Percentiles rank a stretch among this genome's conserved stretches.
These are phyloP conservation scores for Lacanobia oleracea DNA, from an alignment of 2,888 invertebrate species.

Conservation along the genomic window DNA sequence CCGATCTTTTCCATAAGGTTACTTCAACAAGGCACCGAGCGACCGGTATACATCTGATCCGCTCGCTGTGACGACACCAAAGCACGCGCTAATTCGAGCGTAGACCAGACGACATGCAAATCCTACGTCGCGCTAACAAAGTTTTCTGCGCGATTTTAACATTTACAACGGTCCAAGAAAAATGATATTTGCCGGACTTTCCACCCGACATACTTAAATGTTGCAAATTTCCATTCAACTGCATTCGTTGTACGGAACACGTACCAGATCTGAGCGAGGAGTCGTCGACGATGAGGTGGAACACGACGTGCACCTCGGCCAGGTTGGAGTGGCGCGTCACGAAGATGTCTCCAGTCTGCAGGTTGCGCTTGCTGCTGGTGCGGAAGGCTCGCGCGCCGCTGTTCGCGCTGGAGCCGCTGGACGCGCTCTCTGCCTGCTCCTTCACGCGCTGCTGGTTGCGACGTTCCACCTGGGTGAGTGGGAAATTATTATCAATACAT, in stretches of 20 bases:
- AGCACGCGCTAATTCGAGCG: no score
- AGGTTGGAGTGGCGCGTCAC: conserved; percentile 98
- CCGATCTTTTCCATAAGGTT: no score
- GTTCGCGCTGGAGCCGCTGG: conserved; percentile 83
- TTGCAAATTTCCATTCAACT: background rate
- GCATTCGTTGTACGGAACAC: background rate
- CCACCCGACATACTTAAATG: no score
- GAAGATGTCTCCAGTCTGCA: conserved; percentile 96
- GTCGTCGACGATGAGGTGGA: conserved; percentile 98
- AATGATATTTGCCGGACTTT: no score
- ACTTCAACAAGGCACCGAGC: no score
- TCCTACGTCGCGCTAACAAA: no score
- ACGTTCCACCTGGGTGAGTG: conserved; percentile 71
- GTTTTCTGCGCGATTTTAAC: no score
- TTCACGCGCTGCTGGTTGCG: conserved; percentile 74
- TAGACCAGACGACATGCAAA: no score
- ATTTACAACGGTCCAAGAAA: no score
- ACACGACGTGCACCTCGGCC: conserved; percentile 98
- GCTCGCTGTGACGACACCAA: no score
- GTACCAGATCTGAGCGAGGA: conserved; percentile 85
- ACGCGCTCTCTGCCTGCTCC: conserved; percentile 55
- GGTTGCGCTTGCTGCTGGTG: conserved; percentile 80
- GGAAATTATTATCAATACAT: background rate
- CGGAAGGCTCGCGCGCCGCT: conserved; percentile 77
- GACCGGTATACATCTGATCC: no score